Evolutionary conservation across 2,888 invertebrate genomes (phyloP), one percentile per base, ranked within the genome.

Genomic region (Conus canariensis): DNA sequence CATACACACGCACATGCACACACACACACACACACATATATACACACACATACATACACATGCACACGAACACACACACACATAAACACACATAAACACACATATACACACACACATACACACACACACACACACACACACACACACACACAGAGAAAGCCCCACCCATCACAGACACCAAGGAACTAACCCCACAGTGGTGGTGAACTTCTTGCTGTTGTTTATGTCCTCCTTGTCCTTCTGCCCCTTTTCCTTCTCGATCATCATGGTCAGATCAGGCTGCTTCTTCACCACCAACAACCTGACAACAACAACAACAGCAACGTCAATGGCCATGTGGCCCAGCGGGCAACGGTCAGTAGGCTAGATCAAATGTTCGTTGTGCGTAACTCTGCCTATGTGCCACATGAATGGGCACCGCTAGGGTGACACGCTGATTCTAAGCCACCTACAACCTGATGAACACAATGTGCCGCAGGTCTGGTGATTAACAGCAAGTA

Each of bases 181-280:
- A 67, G 16, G 30, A 8, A 80, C 80, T 88, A 22, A 89, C 89
- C 89, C 89, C 59, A 89, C 89, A 70, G 85, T 64, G 22, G 85
- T 59, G 30, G 2, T 74, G 25, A 85, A 82, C n/a, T 85, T 85
- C 30, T 88, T 88, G 77, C 83, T 88, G 67, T 88, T 82, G 85
- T 88, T 90, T 59, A 59, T 58, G 67, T 88, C 87, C n/a, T 88
- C 82, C 14, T 85, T 88, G 74, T 90, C 87, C 25, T 25, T 90
- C 58, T 83, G 60, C 30, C 70, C 82, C n/a, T 85, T 85, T 56
- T 85, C 87, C 56, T 88, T 90, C 85, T 88, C 87, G 12, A 59
- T 90, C 88, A 85, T 88, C 90, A 89, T 89, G 10, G 89, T 85
- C 67, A 89, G 30, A 8, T 60, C 64, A 6, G 89, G 89, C 70